Percentiles rank a stretch among this genome's conserved stretches.
These are phyloP conservation scores for Hydrozoanthus gracilis DNA, from an alignment of 92 coral and sea anemone species.

Conservation along the genomic window DNA sequence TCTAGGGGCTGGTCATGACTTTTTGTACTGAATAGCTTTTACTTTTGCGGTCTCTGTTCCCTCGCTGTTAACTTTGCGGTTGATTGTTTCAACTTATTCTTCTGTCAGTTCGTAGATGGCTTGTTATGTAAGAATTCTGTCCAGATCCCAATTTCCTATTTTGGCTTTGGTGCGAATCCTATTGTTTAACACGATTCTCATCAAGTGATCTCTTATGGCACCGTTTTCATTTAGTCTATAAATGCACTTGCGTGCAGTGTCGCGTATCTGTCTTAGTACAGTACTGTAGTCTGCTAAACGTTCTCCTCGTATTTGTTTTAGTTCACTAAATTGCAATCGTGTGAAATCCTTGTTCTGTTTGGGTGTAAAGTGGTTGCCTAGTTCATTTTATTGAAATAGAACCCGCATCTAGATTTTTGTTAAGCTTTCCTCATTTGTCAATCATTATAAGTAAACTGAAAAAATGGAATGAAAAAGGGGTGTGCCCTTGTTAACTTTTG, in stretches of 20 bases:
- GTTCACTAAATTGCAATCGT: neutral
- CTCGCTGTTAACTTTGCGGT: neutral
- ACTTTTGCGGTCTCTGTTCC: constrained; percentile 15
- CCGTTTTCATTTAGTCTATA: constrained; percentile 55
- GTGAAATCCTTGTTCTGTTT: constrained; percentile 3
- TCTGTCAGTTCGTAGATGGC: constrained; percentile 61
- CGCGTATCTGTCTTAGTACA: neutral
- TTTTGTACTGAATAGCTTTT: neutral
- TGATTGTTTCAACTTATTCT: constrained; percentile 54
- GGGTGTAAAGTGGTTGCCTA: constrained; percentile 38
- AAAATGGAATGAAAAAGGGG: no score
- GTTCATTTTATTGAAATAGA: no score
- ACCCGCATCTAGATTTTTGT: no score
- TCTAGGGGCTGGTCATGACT: neutral
- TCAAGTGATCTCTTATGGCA: constrained; percentile 66
- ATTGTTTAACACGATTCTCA: constrained; percentile 54
- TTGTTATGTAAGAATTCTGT: constrained; percentile 46
- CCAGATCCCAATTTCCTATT: constrained; percentile 43
- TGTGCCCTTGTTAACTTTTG: no score
- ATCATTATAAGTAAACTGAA: no score
- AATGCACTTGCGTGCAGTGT: constrained; percentile 40
- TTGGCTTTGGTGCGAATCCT: constrained; percentile 57
- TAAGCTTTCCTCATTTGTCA: no score
- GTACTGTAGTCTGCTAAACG: neutral
- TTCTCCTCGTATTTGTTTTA: neutral